Conservation (phyloP, 2,888 invertebrate species). For the Drosophila peninsularis region DNA sequence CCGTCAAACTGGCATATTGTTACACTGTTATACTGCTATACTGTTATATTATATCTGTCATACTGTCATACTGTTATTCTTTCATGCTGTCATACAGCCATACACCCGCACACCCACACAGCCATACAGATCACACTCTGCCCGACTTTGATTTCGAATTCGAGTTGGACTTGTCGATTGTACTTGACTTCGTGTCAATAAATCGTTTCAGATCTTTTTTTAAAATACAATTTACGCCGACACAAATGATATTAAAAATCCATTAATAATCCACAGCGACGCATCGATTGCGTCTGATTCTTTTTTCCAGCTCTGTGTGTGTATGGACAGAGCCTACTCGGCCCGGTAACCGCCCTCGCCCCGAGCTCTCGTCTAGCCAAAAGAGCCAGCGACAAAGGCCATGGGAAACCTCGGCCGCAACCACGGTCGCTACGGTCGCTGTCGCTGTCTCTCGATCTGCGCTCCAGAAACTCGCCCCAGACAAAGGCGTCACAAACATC, state of each 20-base stretch:
- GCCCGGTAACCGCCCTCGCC: slow-evolving; percentile 30
- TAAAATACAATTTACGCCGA: slow-evolving; percentile 77
- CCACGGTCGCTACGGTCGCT: not conserved
- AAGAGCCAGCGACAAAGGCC: slow-evolving; percentile 33
- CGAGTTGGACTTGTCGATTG: slow-evolving; percentile 11
- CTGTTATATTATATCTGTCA: too few relatives aligned
- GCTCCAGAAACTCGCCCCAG: slow-evolving; percentile 29
- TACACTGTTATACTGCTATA: not conserved
- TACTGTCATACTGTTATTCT: not conserved
- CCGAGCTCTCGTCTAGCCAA: slow-evolving; percentile 22
- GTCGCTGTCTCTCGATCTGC: not conserved
- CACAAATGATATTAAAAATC: slow-evolving; percentile 78
- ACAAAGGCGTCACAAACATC: slow-evolving; percentile 75
- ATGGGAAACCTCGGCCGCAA: slow-evolving; percentile 28
- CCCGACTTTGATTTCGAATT: slow-evolving; percentile 5
- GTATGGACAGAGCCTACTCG: slow-evolving; percentile 4
- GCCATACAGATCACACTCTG: slow-evolving; percentile 23
- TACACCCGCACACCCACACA: not conserved
- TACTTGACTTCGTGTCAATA: slow-evolving; percentile 80
- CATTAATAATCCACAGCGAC: slow-evolving; percentile 72
- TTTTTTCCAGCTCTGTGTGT: slow-evolving; percentile 8
- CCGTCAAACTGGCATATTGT: not conserved
- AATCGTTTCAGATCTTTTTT: slow-evolving; percentile 71
- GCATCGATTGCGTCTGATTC: slow-evolving; percentile 60
- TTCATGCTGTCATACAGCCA: not conserved